Conservation (phyloP, 1,140 invertebrate genomes). For the Drosophila neocordata region DNA sequence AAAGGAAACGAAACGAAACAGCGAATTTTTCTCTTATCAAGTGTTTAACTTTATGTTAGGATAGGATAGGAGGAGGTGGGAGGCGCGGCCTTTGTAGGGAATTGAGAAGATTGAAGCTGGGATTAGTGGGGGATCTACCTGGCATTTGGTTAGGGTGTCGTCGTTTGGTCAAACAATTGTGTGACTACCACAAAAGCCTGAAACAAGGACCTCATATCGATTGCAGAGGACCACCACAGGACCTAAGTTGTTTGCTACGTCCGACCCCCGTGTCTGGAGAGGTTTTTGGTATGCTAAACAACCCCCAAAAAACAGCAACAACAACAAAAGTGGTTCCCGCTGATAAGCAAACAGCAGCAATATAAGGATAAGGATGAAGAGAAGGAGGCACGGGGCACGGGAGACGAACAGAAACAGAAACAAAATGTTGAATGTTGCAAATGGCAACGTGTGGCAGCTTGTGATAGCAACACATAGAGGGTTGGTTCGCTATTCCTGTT, state of each 20-base stretch:
- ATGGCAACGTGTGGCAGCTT: constrained; percentile 78
- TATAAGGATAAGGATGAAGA: no score
- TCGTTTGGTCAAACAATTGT: constrained; percentile 56
- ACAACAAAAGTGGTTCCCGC: constrained; percentile 30
- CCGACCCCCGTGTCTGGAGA: constrained; percentile 28
- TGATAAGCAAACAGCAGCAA: constrained; percentile 60
- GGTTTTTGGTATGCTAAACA: constrained; percentile 54
- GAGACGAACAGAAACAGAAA: constrained; percentile 31
- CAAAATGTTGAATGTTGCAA: constrained; percentile 74
- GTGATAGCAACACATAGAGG: constrained; percentile 60
- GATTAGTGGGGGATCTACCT: constrained; percentile 25
- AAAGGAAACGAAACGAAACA: constrained; percentile 42
- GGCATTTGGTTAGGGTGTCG: neutral
- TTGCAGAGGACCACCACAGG: constrained; percentile 46
- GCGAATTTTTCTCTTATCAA: constrained; percentile 59
- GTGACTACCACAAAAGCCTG: constrained; percentile 61
- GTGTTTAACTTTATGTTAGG: constrained; percentile 65
- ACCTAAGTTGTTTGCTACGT: neutral
- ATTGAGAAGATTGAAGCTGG: constrained; percentile 16
- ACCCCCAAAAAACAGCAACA: constrained; percentile 52
- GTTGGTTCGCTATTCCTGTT: constrained; percentile 41
- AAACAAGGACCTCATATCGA: constrained; percentile 50
- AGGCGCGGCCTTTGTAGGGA: neutral
- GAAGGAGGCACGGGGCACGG: no score
- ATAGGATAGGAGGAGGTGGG: neutral